Evolutionary conservation across 1,140 invertebrate genomes (phyloP).

Genomic region (Ptiloglossa arizonensis): DNA sequence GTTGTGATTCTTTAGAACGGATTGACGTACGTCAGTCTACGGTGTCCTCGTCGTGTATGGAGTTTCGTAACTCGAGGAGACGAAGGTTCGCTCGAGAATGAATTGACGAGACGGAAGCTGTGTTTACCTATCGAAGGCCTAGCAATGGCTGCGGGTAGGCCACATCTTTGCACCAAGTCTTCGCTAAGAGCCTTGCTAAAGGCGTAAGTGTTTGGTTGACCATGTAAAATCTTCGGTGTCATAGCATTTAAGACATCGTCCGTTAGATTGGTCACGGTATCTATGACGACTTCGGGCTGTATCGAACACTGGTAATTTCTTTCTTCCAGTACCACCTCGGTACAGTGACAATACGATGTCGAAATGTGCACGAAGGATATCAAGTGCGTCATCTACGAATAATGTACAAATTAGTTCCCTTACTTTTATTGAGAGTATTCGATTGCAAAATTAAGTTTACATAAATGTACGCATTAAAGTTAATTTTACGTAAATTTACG

Average conservation of each 20-base stretch:
- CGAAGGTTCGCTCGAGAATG: neutral
- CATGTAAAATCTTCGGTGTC: conserved; percentile 89
- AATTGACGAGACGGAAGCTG: neutral
- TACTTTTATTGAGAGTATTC: too few species aligned
- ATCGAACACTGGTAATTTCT: conserved; percentile 86
- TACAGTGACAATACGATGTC: conserved; percentile 91
- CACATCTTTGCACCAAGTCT: conserved; percentile 85
- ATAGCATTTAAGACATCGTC: conserved; percentile 86
- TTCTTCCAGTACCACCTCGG: conserved; percentile 86
- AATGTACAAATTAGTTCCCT: neutral
- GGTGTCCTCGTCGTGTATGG: neutral
- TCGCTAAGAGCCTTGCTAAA: conserved; percentile 90
- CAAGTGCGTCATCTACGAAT: conserved; percentile 69
- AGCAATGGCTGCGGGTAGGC: conserved; percentile 86
- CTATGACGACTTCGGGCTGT: conserved; percentile 88
- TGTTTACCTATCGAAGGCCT: conserved; percentile 89
- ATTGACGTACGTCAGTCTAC: neutral
- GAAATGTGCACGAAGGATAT: conserved; percentile 88
- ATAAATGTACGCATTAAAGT: too few species aligned
- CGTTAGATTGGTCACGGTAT: conserved; percentile 90
- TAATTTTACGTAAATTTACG: too few species aligned
- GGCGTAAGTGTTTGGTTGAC: conserved; percentile 90
- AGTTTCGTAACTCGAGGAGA: neutral
- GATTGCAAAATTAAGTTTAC: too few species aligned
- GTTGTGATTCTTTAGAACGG: neutral